Evolutionary conservation across 2,888 invertebrate genomes (phyloP), one percentile per base, ranked within the genome.

Genomic region (Carcina quercana): DNA sequence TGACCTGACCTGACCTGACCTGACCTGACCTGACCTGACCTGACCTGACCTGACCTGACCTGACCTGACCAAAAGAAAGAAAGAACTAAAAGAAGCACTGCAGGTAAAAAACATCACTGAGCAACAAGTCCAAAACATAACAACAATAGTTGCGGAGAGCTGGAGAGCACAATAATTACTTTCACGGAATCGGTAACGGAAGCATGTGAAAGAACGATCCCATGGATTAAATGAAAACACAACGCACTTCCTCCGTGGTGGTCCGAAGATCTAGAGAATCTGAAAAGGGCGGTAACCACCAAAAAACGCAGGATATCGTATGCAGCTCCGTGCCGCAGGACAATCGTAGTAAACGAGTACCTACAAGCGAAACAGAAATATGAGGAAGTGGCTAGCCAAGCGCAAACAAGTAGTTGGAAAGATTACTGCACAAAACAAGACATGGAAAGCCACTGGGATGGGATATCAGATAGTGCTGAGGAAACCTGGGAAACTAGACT

Each of bases 401-500:
- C 33, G 1, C 20, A 24, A 10, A 34, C 22, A 0, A 7, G 8
- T 2, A 40, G 40, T 19, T 40, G 43, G 40, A 43, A 38, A 15
- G n/a, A 34, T 1, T 38, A 37, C 14, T 43, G 43, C 12, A 14
- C 12, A 1, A 30, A 19, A 6, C 37, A 37, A 19, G 29, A 35
- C 3, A 25, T 12, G 7, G 37, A 43, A 14, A 20, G 31, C 1
- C 4, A 39, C 3, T 43, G 42, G 45, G 37, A 40, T 1, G 32
- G 34, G 7, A 34, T 35, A 5, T 42, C 37, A 11, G 24, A 11
- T 24, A 12, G 12, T 12, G 4, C 24, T 24, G 2, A 10, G 24
- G 12, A 24, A 24, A 11, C 24, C 24, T 11, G 24, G 24, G 24
- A 24, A 24, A 11, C 3, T 13, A 11, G 24, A 24, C 12, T 24